These are phyloP conservation scores for Crocodylus rhombifer DNA, from an alignment of 2,797 vertebrate genomes.

Conservation along the genomic window DNA sequence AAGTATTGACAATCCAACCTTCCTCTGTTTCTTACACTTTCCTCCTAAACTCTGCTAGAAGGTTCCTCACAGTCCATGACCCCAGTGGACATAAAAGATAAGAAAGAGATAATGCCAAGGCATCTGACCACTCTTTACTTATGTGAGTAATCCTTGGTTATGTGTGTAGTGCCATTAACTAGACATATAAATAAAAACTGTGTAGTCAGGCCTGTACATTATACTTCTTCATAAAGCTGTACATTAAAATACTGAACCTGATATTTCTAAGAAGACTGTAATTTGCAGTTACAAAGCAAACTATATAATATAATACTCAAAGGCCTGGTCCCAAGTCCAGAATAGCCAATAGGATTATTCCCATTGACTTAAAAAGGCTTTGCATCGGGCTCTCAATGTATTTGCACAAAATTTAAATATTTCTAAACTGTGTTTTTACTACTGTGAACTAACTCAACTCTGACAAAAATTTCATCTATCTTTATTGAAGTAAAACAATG, in stretches of 20 bases:
- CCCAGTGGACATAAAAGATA: too few species aligned
- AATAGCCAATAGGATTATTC: not conserved
- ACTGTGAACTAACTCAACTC: not conserved
- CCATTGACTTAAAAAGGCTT: not conserved
- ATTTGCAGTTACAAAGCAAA: not conserved
- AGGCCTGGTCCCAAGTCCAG: accelerated
- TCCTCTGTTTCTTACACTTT: too few species aligned
- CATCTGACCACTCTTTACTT: not conserved
- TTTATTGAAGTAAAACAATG: not conserved
- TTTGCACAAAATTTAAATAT: not conserved
- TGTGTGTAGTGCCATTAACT: not conserved
- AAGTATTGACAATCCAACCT: not conserved
- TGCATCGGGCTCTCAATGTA: not conserved
- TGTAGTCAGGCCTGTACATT: not conserved
- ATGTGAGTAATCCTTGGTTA: not conserved
- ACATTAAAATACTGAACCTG: not conserved
- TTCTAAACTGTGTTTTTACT: not conserved
- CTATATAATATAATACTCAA: not conserved
- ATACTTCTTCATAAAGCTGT: not conserved
- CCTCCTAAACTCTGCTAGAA: too few species aligned
- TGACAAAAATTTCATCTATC: not conserved
- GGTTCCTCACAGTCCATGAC: too few species aligned
- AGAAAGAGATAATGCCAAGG: too few species aligned
- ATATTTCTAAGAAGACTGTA: not conserved
- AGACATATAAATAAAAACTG: not conserved